phyloP scores from a whole-genome alignment of 2,113 vertebrate species.

The Pachypanchax playfairii region DNA sequence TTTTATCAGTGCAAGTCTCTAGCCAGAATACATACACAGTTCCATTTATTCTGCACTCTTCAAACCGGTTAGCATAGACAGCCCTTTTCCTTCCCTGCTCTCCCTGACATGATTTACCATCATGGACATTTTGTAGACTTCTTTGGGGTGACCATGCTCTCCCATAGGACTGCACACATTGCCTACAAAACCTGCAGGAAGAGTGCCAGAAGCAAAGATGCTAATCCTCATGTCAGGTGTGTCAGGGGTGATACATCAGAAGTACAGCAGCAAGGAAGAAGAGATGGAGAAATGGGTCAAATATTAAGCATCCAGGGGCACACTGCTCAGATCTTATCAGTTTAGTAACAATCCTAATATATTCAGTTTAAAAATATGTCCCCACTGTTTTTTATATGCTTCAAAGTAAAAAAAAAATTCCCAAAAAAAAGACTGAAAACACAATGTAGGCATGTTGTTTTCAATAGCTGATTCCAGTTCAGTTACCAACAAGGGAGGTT shows the following conservation, averaged over 20 bases:
- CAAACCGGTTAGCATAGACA: conserved; percentile 25
- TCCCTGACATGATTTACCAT: conserved; percentile 38
- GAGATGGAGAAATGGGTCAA: conserved; percentile 32
- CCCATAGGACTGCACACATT: conserved; percentile 12
- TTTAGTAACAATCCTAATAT: background rate
- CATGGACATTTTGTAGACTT: conserved; percentile 34
- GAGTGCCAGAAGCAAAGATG: conserved; percentile 27
- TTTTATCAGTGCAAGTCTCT: conserved; percentile 33
- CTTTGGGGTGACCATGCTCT: conserved; percentile 19
- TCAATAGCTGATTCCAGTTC: too few relatives aligned
- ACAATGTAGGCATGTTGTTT: too few relatives aligned
- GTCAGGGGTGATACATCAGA: conserved; percentile 12
- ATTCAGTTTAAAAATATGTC: too few relatives aligned
- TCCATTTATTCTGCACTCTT: background rate
- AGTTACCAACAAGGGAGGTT: too few relatives aligned
- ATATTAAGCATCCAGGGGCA: conserved; percentile 17
- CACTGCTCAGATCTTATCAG: background rate
- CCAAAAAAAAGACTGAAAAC: too few relatives aligned
- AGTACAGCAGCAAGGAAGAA: conserved; percentile 9
- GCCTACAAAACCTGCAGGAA: conserved; percentile 5
- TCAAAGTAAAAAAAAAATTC: too few relatives aligned
- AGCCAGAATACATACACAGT: background rate
- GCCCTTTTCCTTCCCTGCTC: background rate
- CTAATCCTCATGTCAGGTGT: conserved; percentile 9
- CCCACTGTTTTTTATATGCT: too few relatives aligned